Evolutionary conservation across 2,113 vertebrate species (phyloP).

Genomic region (Strix aluco): DNA sequence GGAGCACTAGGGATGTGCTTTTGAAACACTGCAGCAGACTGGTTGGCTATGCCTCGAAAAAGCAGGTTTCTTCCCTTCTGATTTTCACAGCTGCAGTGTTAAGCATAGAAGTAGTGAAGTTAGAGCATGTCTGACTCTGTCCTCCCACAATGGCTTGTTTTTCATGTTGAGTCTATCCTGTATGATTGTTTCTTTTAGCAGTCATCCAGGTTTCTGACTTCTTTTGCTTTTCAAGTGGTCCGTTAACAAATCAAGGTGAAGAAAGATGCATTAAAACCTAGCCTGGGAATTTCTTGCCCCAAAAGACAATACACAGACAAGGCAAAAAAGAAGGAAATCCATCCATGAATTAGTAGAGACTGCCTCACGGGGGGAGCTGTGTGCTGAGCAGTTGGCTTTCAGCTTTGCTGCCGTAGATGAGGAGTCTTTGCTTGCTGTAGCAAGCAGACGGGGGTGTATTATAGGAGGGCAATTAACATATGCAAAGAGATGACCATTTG

Average conservation of each 20-base stretch:
- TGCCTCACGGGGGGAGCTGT: not conserved
- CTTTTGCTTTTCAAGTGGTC: not conserved
- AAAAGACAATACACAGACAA: not conserved
- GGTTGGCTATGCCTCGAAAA: not conserved
- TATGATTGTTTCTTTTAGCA: not conserved
- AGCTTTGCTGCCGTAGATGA: not conserved
- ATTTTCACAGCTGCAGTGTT: conserved; percentile 14
- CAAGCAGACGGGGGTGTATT: not conserved
- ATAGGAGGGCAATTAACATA: not conserved
- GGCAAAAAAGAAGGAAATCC: not conserved
- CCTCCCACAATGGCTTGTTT: not conserved
- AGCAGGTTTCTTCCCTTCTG: not conserved
- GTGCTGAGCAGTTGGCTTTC: not conserved
- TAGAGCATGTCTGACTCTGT: not conserved
- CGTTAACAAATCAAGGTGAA: not conserved
- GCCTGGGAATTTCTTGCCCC: not conserved
- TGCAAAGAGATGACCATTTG: not conserved
- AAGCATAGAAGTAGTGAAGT: conserved; percentile 4
- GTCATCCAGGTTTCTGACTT: not conserved
- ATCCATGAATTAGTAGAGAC: not conserved
- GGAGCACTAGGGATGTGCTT: not conserved
- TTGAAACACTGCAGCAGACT: not conserved
- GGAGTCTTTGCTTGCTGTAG: not conserved
- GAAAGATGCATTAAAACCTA: not conserved
- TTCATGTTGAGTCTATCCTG: not conserved